phyloP scores from a whole-genome alignment of 2,888 invertebrate genomes.

The Dryomyza anilis region DNA sequence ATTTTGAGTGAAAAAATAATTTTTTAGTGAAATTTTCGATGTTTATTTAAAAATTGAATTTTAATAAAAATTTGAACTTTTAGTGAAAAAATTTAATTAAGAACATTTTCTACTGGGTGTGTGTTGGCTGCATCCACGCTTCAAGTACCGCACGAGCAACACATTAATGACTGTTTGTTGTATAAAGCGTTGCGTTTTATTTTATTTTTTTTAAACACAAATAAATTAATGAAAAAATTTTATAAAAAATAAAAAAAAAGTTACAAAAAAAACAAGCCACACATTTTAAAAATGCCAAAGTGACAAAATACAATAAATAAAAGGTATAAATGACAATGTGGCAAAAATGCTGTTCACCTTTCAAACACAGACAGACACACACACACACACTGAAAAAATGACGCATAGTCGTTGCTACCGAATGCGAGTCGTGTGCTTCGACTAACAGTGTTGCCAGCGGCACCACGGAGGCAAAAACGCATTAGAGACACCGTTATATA shows the following conservation, averaged over 20 bases:
- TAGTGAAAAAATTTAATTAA: too few relatives aligned
- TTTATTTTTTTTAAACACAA: background rate
- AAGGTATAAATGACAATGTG: slow-evolving; percentile 8
- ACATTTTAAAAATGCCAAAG: slow-evolving; percentile 3
- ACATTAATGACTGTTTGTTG: background rate
- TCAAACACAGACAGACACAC: slow-evolving; percentile 32
- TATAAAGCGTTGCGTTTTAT: too few relatives aligned
- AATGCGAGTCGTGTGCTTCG: background rate
- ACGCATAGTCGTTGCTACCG: background rate
- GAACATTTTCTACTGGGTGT: background rate
- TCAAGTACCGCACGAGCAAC: background rate
- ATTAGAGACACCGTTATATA: background rate
- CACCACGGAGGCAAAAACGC: background rate
- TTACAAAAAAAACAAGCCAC: background rate
- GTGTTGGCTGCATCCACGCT: background rate
- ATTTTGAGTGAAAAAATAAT: too few relatives aligned
- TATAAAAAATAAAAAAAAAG: background rate
- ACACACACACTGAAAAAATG: background rate
- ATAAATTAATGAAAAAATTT: background rate
- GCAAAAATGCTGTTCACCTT: slow-evolving; percentile 40
- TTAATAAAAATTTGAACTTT: too few relatives aligned
- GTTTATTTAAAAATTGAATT: too few relatives aligned
- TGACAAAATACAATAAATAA: slow-evolving; percentile 9
- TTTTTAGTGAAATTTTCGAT: too few relatives aligned
- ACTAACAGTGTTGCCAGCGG: background rate